These are phyloP conservation scores for Campylomormyrus numenius DNA, from an alignment of 2,113 vertebrate genomes.

Conservation along the genomic window DNA sequence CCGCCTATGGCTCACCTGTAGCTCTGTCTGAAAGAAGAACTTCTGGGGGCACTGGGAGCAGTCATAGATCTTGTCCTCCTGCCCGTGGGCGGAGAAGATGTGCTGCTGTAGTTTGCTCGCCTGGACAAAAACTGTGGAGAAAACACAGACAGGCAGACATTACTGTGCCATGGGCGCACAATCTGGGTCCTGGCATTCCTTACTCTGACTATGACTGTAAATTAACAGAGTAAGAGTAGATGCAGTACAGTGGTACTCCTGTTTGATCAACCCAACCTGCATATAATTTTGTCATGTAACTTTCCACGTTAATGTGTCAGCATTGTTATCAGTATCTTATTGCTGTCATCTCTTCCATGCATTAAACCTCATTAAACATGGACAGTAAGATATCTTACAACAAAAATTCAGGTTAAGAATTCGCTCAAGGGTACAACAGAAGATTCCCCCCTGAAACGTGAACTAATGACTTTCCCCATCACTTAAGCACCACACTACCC, in stretches of 20 bases:
- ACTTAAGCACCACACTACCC: neutral
- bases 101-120: conserved; percentile 98
- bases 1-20: conserved; percentile 76
- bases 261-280: neutral
- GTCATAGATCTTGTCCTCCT: conserved; percentile 99
- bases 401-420: neutral
- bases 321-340: neutral
- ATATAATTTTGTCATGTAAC: neutral
- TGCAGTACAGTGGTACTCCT: neutral
- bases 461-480: neutral
- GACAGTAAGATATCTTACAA: neutral
- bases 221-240: neutral
- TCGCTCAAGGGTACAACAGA: neutral
- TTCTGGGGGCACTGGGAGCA: conserved; percentile 99
- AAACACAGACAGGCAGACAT: conserved; percentile 9
- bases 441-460: neutral
- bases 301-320: neutral
- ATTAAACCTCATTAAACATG: neutral
- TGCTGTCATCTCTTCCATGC: neutral
- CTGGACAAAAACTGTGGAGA: conserved; percentile 85
- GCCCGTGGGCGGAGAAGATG: conserved; percentile 97
- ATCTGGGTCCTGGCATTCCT: neutral
- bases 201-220: neutral
- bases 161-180: neutral
- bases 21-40: conserved; percentile 99